Evolutionary conservation across 1,140 invertebrate species (phyloP), one percentile per base, ranked within the genome.

Genomic region (Drosophila serrata): DNA sequence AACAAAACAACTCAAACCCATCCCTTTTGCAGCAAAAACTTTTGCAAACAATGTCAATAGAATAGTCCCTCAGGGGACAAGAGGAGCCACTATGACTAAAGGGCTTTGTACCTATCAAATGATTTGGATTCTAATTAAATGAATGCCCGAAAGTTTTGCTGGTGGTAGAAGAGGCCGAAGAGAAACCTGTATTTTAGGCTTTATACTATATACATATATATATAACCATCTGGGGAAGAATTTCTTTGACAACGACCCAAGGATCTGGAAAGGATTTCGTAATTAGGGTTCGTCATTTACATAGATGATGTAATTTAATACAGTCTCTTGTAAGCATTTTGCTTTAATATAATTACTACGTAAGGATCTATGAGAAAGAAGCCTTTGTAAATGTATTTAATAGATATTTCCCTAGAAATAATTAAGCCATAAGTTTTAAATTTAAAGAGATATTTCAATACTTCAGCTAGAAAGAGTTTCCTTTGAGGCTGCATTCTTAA

Each of bases 81-180:
- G 35, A 72, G 69, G 35, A 72, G 65, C 65, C 43, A 59, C 69
- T 73, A 73, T 73, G 69, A 73, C 69, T 73, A 72, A 72, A 49
- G 69, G 69, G 51, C 65, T 72, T 73, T 73, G 67, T 73, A 73
- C 69, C 69, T 73, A 73, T 73, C 69, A 73, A 72, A 73, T 73
- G 69, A 73, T 72, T 73, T 73, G 65, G 69, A 73, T 73, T 73
- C 69, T 73, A 73, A 73, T 73, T 73, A 73, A 73, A 73, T 73
- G 69, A 73, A 73, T 73, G 69, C 35, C 69, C 67, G 22, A 73
- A 68, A 73, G 53, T 56, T 73, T n/a, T n/a, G n/a, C n/a, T 73
- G 11, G 17, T 43, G 39, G 22, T 3, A 35, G 29, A 31, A 4
- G n/a, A 8, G 22, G 33, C 9, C 3, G 24, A 33, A 19, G 63